Base-by-base conservation (phyloP, 2,797 vertebrate genomes). In the Melanogrammus aeglefinus region DNA sequence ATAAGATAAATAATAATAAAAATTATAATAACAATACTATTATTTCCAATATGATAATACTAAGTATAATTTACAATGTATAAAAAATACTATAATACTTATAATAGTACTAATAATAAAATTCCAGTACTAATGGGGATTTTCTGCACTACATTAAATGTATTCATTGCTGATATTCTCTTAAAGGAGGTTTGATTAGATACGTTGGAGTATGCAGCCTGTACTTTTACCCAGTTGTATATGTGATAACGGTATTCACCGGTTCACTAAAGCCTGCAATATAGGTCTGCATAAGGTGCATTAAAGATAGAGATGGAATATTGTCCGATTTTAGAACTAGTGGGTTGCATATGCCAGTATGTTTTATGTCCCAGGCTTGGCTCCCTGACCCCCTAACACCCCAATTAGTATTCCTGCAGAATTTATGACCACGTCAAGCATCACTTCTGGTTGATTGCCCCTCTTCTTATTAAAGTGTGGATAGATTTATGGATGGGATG, bases 381-480 rank as follows among this genome's bases (percentile, higher is more conserved):
- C 83, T 83, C 84, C 88, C 83, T 89, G 88, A 91, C 89, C 89
- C 88, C 88, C 85, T 81, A 86, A 85, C 84, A 86, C 85, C 89
- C 86, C 86, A 88, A 89, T 92, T 89, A 91, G 87, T 88, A 87
- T 84, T 86, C 79, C 82, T 82, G 81, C 77, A 80, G 86, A 82
- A 89, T 91, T 84, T 89, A 91, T 87, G 81, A 82, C 75, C 75
- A 85, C 36, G 84, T 77, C 81, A 80, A 87, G 86, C 81, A 83
- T 88, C 86, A 82, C 89, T 86, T 89, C 74, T 83, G 85, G 82
- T 88, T 90, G 88, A 91, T 91, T 89, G 90, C 79, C 81, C 85
- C 86, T 86, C 79, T 79, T 21, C 86, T 86, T 85, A 88, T 89
- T 90, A 91, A 89, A 86, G 81, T 47, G 57, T 84, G 83, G 79